These are phyloP conservation scores for Actinia equina DNA, from an alignment of 64 coral and sea anemone species.

Conservation along the genomic window DNA sequence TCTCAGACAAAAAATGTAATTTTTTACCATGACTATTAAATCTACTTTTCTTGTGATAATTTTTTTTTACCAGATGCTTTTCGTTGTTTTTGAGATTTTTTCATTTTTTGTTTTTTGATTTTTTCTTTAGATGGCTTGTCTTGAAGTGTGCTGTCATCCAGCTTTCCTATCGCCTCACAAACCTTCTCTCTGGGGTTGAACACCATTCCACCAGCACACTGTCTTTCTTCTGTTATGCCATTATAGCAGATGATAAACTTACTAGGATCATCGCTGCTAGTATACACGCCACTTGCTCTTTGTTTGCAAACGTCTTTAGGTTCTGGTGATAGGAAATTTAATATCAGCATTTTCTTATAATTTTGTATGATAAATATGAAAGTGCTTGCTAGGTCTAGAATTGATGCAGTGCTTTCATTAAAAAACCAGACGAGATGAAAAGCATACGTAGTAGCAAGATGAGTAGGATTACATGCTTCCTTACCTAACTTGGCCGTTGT, in stretches of 20 bases:
- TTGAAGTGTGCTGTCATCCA: not conserved
- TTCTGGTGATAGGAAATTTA: not conserved
- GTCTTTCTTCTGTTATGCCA: constrained; percentile 48
- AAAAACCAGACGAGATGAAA: not conserved
- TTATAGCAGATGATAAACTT: constrained; percentile 64
- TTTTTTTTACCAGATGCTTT: not conserved
- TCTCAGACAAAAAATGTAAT: not conserved
- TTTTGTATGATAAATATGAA: not conserved
- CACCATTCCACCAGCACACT: constrained; percentile 25
- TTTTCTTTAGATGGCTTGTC: not conserved
- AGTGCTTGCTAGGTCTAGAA: too few species aligned
- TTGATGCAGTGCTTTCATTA: too few species aligned
- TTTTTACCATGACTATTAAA: not conserved
- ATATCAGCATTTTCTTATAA: not conserved
- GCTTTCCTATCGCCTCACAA: constrained; percentile 47
- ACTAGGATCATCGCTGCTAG: constrained; percentile 38
- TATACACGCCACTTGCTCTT: constrained; percentile 55
- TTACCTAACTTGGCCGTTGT: not conserved
- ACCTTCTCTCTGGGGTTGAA: constrained; percentile 79
- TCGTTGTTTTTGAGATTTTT: not conserved
- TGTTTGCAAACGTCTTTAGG: constrained; percentile 36
- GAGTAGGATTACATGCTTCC: not conserved
- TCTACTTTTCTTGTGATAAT: not conserved
- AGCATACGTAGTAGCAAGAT: not conserved
- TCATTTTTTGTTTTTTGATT: not conserved